Evolutionary conservation across 1,140 invertebrate species (phyloP), one percentile per base, ranked within the genome.

Genomic region (Drosophila equinoxialis): DNA sequence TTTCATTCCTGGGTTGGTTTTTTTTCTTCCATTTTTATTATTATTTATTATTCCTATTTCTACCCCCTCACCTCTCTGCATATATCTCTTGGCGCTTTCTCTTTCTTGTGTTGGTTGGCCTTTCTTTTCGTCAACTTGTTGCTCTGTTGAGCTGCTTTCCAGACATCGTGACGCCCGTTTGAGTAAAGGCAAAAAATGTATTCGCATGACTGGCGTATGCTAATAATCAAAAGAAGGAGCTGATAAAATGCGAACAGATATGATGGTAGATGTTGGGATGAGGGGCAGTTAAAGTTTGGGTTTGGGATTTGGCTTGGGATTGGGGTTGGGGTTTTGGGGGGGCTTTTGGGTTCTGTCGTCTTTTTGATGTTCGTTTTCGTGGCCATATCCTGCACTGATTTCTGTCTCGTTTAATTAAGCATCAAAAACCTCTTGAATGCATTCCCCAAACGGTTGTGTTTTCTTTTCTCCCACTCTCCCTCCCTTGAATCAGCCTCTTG

Each of bases 81-180:
- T 30, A 30, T 30, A 30, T 30, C 26, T 30, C 6, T 41, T 57
- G 45, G 59, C 63, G 30, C 64, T 26, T 26, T 26, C 23, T 26
- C 23, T 26, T 26, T 26, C 23, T 26, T 26, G 3, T 26, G 23
- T 4, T 33, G 33, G 8, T 30, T 20, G 23, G 26, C 33, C 57
- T 57, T 70, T 20, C 17, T 45, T 35, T 33, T 35, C 45, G 26
- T 54, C 61, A 35, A 45, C 59, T 58, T 42, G 37, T 20, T 68
- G 70, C 37, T 45, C 45, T 30, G 30, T 6, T 57, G 68, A 57
- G 59, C 61, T 41, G 37, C 65, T 63, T 23, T 63, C 30, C 67
- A 86, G 78, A 81, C 82, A 68, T 68, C 48, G 62, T 68, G 81
- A 62, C 67, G 78, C 67, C 73, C 30, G 14, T 3, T 71, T 75